Percentiles rank a stretch among this genome's conserved stretches.
Conservation (phyloP, 2,888 invertebrate genomes). For the Limnephilus lunatus region DNA sequence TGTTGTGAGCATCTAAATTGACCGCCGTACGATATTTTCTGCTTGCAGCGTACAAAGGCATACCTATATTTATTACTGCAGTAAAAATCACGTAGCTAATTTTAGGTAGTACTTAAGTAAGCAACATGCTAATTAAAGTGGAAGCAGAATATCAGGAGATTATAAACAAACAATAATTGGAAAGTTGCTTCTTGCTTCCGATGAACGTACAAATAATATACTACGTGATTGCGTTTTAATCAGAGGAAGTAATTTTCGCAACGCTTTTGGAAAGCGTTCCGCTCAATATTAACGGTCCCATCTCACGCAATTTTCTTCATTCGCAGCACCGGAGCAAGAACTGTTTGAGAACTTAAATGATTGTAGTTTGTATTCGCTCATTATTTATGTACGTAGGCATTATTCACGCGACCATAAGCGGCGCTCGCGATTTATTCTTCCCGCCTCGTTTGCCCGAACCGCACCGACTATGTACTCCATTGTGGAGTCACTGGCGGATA, state of each 20-base stretch:
- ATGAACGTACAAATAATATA: neutral
- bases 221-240: neutral
- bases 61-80: neutral
- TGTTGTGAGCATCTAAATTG: no score
- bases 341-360: neutral
- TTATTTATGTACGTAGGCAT: constrained; percentile 36
- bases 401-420: constrained; percentile 32
- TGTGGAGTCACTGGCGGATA: constrained; percentile 48
- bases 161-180: neutral
- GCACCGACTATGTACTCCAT: neutral
- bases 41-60: neutral
- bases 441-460: constrained; percentile 13
- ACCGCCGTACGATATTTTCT: neutral
- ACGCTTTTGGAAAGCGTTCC: constrained; percentile 16
- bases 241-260: constrained; percentile 8
- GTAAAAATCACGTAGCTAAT: neutral
- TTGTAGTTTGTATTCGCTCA: constrained; percentile 21
- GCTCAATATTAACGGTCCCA: constrained; percentile 10
- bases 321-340: neutral
- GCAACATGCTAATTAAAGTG: neutral
- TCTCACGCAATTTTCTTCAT: constrained; percentile 13
- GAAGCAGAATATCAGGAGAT: neutral
- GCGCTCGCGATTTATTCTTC: constrained; percentile 31
- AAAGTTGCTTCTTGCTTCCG: constrained; percentile 2
- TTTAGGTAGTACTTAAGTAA: neutral